These are phyloP conservation scores for Polypterus senegalus DNA, from an alignment of 2,113 vertebrate species.

Conservation along the genomic window DNA sequence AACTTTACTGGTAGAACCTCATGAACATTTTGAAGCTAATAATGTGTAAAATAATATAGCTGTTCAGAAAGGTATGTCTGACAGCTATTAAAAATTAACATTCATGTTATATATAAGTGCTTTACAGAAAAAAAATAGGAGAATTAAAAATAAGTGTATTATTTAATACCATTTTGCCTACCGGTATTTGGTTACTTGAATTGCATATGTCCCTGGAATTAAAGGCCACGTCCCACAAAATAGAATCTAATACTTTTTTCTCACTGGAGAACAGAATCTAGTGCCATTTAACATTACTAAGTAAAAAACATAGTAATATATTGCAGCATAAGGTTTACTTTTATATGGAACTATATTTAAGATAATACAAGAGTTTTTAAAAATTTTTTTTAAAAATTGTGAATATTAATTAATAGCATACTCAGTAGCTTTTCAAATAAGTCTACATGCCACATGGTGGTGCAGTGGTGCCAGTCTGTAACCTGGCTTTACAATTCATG, in stretches of 20 bases:
- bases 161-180: background rate
- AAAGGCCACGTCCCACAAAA: background rate
- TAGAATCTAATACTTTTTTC: background rate
- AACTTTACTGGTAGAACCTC: slow-evolving; percentile 3
- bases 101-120: background rate
- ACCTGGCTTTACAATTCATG: background rate
- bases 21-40: background rate
- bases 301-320: background rate
- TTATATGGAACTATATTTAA: background rate
- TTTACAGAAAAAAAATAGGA: background rate
- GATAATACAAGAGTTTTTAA: background rate
- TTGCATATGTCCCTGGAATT: background rate
- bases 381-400: background rate
- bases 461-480: background rate
- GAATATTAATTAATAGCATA: background rate
- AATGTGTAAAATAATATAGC: background rate
- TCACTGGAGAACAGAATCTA: background rate
- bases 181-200: background rate
- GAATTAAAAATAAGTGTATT: background rate
- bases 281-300: background rate
- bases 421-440: background rate
- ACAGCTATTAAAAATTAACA: background rate
- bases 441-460: background rate
- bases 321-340: background rate
- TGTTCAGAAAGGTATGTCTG: background rate